These are phyloP conservation scores for Psittacara wagleri DNA, from an alignment of 2,113 vertebrate genomes.

Conservation along the genomic window DNA sequence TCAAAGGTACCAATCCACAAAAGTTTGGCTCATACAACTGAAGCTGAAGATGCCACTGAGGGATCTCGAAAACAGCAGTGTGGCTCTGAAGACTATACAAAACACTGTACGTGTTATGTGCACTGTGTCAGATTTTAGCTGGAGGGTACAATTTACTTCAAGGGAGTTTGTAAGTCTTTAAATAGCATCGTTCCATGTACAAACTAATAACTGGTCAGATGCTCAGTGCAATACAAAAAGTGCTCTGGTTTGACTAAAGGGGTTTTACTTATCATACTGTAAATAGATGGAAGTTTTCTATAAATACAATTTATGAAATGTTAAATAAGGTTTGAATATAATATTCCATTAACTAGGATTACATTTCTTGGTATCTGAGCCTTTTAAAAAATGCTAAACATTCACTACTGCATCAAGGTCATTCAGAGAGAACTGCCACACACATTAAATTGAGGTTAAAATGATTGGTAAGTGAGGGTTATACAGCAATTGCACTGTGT, in stretches of 20 bases:
- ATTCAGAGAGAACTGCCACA: conserved; percentile 36
- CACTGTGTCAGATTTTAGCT: conserved; percentile 70
- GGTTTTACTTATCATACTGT: conserved; percentile 23
- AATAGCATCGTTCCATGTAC: conserved; percentile 68
- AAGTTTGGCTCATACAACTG: conserved; percentile 57
- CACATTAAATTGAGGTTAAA: conserved; percentile 55
- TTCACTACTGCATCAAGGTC: conserved; percentile 40
- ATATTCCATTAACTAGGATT: conserved; percentile 28
- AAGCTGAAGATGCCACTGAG: conserved; percentile 61
- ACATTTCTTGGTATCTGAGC: conserved; percentile 38
- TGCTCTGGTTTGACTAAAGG: background rate
- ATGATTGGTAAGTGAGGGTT: conserved; percentile 53
- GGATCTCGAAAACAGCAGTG: conserved; percentile 53
- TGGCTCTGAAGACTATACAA: conserved; percentile 11
- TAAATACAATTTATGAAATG: conserved; percentile 38
- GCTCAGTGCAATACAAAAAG: background rate
- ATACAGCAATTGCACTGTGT: conserved; percentile 52
- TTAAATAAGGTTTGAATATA: conserved; percentile 30
- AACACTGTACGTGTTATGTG: conserved; percentile 26
- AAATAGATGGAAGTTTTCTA: conserved; percentile 41
- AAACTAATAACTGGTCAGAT: conserved; percentile 71
- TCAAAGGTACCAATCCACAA: conserved; percentile 59
- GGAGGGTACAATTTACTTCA: conserved; percentile 75
- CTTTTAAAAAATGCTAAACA: conserved; percentile 46
- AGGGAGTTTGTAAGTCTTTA: conserved; percentile 65